Evolutionary conservation across 2,888 invertebrate species (phyloP).

Genomic region (Drosophila acutilabella): DNA sequence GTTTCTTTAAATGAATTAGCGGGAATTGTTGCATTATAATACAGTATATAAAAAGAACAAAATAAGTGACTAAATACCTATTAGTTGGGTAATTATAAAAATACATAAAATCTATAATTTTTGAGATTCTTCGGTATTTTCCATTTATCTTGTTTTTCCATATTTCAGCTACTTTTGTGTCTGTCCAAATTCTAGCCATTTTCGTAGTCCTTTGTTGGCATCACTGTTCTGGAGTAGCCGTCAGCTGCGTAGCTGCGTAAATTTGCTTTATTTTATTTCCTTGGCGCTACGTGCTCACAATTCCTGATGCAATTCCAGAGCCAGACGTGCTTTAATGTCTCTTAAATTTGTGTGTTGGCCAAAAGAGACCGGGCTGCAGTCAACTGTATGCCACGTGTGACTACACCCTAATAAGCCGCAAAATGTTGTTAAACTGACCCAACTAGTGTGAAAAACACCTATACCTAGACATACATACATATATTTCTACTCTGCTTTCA

Average conservation of each 20-base stretch:
- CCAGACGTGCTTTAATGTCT: slow-evolving; percentile 42
- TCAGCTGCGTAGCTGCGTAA: slow-evolving; percentile 50
- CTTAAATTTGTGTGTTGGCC: slow-evolving; percentile 19
- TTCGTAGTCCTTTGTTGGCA: too few species aligned
- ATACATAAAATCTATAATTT: too few species aligned
- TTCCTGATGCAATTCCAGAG: slow-evolving; percentile 50
- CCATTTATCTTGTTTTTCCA: too few species aligned
- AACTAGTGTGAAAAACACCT: slow-evolving; percentile 9
- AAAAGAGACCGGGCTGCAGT: slow-evolving; percentile 3
- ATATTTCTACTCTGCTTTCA: slow-evolving; percentile 21
- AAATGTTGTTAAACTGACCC: slow-evolving; percentile 34
- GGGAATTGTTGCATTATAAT: too few species aligned
- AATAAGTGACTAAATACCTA: too few species aligned
- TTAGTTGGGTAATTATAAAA: too few species aligned
- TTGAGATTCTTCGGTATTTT: too few species aligned
- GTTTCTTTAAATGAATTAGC: too few species aligned
- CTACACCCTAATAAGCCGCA: slow-evolving; percentile 16
- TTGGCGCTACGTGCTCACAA: slow-evolving; percentile 65
- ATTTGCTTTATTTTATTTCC: slow-evolving; percentile 66
- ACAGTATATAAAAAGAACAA: too few species aligned
- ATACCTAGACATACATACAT: neutral
- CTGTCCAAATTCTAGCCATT: too few species aligned
- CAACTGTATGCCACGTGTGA: slow-evolving; percentile 52
- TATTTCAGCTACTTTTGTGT: too few species aligned
- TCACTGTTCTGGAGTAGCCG: slow-evolving; percentile 10